Evolutionary conservation across 2,113 vertebrate species (phyloP).

Genomic region (Macaca mulatta): DNA sequence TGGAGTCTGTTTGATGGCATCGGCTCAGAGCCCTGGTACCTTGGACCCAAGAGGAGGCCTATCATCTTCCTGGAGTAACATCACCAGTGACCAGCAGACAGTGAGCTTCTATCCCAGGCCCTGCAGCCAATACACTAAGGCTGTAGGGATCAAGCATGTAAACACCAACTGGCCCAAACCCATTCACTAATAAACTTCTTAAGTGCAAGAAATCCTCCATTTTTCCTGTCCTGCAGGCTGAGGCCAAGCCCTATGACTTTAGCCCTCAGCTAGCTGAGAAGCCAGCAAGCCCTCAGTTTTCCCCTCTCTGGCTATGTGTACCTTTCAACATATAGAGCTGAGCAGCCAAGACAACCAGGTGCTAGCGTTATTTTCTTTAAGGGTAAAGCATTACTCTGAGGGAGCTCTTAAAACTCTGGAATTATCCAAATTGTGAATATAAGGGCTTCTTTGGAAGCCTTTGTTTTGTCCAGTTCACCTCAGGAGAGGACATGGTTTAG

Average conservation of each 20-base stretch:
- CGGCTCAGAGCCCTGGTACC: background rate
- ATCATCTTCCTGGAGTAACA: constrained; percentile 23
- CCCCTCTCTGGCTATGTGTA: background rate
- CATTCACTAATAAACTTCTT: constrained; percentile 74
- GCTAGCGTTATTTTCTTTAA: background rate
- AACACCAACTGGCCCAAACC: constrained; percentile 44
- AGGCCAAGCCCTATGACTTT: background rate
- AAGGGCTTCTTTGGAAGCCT: background rate
- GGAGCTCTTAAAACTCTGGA: background rate
- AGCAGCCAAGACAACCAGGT: background rate
- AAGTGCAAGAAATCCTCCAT: background rate
- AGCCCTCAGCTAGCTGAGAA: background rate
- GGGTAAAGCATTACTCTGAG: background rate
- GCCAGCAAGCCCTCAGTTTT: background rate
- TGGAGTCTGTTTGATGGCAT: constrained; percentile 73
- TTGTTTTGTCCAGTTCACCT: background rate
- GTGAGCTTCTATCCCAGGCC: background rate
- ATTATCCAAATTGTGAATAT: background rate
- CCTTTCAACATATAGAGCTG: background rate
- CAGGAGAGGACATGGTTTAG: background rate
- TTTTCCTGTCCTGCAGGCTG: background rate
- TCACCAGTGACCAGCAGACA: background rate
- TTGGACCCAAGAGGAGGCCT: constrained; percentile 12
- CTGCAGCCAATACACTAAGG: background rate
- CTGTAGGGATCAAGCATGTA: constrained; percentile 15